A percentile compares a stretch with the other conserved stretches of the same genome.
phyloP scores from a whole-genome alignment of 2,113 vertebrate genomes.

The Menura novaehollandiae region DNA sequence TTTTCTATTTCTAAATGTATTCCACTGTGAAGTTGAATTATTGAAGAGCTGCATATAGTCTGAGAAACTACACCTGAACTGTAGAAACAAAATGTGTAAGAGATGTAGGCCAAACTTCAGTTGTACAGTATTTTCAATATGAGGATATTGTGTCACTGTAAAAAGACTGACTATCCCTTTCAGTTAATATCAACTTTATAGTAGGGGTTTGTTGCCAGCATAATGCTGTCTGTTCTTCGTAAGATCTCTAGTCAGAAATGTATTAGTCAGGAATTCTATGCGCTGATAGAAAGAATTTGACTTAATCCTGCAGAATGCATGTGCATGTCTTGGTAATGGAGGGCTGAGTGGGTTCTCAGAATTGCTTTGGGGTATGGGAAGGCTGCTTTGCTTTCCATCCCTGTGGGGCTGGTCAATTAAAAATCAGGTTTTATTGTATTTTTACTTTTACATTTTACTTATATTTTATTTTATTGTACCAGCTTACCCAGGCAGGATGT shows the following conservation, averaged over 20 bases:
- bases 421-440: not conserved
- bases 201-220: not conserved
- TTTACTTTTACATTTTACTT: no score
- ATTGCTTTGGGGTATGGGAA: not conserved
- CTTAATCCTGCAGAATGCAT: not conserved
- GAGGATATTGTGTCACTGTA: not conserved
- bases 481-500: not conserved
- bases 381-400: not conserved
- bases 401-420: not conserved
- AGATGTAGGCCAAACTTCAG: not conserved
- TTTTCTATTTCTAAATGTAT: not conserved
- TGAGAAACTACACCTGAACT: not conserved
- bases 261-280: not conserved
- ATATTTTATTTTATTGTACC: not conserved
- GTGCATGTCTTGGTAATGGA: not conserved
- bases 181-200: not conserved
- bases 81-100: not conserved
- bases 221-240: not conserved
- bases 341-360: not conserved
- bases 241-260: not conserved
- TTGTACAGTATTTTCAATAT: not conserved
- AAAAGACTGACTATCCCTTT: not conserved
- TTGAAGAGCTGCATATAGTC: not conserved
- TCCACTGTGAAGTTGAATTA: not conserved
- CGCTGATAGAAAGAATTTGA: not conserved